Evolutionary conservation across 1,140 invertebrate species (phyloP), one percentile per base, ranked within the genome.

Genomic region (Trinorchestia longiramus): DNA sequence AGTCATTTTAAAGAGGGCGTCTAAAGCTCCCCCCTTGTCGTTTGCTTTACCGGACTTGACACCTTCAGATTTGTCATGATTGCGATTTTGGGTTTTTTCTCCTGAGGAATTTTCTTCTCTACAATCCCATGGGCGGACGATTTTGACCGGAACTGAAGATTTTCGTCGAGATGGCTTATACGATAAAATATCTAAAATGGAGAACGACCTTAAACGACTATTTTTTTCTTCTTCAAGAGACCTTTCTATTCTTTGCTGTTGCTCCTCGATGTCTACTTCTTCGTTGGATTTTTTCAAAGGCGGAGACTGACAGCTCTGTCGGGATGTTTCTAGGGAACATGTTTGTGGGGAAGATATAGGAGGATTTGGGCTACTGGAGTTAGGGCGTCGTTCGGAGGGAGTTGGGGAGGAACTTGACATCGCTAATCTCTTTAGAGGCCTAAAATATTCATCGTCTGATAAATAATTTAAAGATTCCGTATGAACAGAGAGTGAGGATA

Each of bases 151-250:
- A 45, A 97, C 62, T 53, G 96, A 96, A 36, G 95, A 96, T 95
- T 96, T 96, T 77, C 96, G 96, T 53, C 96, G 88, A 47, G 96
- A 96, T 47, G 95, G 95, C 43, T 95, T 98, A 97, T 99, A 98
- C 96, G 98, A 99, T 95, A 99, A 97, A 97, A 99, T 99, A 97
- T 99, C 99, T 97, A 98, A 98, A 96, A 99, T 99, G 91, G 98
- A 99, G 97, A 99, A 99, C 96, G 98, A 99, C 97, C 99, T 99
- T 43, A 99, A 98, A 17, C 98, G 98, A 36, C 43, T 87, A 41
- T 62, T 62, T 88, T 96, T 96, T 90, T 96, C 95, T 43, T 96
- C 95, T 43, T 96, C 90, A n/a, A 90, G 87, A 11, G 95, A 95
- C 23, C 43, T 95, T 96, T 96, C 47, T 88, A 91, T 44, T 53